phyloP scores from a whole-genome alignment of 2,888 invertebrate genomes.

The Blomia tropicalis region DNA sequence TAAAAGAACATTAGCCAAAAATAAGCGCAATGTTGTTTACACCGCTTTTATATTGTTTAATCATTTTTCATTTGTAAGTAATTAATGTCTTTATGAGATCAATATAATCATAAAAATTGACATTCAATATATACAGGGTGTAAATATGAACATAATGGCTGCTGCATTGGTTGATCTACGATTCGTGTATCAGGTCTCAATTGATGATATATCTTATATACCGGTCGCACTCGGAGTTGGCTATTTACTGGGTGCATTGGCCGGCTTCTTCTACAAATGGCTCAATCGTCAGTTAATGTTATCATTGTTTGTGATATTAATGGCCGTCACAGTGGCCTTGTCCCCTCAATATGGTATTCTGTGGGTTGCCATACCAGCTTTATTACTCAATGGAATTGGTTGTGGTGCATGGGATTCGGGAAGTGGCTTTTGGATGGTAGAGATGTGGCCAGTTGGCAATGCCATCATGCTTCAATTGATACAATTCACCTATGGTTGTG shows the following conservation, averaged over 20 bases:
- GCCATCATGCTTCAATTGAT: neutral
- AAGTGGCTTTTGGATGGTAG: neutral
- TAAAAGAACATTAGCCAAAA: no score
- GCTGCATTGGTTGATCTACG: neutral
- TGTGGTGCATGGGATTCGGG: neutral
- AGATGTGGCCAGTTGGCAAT: neutral
- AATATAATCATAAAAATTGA: neutral
- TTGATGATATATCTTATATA: neutral
- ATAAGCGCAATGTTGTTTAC: no score
- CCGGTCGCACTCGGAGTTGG: neutral
- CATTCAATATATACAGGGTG: no score
- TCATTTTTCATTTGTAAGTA: conserved; percentile 10
- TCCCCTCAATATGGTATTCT: neutral
- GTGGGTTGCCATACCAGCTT: neutral
- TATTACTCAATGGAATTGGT: neutral
- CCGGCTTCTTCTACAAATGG: neutral
- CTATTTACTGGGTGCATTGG: neutral
- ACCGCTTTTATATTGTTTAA: neutral
- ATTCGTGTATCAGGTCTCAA: neutral
- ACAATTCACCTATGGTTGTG: neutral
- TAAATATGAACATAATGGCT: neutral
- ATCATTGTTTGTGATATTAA: neutral
- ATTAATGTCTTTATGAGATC: neutral
- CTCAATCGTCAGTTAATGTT: neutral
- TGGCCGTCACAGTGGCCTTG: neutral